Percentiles rank a stretch among this genome's conserved stretches.
Conservation (phyloP, 1,140 invertebrate species). For the Lepidurus packardi region DNA sequence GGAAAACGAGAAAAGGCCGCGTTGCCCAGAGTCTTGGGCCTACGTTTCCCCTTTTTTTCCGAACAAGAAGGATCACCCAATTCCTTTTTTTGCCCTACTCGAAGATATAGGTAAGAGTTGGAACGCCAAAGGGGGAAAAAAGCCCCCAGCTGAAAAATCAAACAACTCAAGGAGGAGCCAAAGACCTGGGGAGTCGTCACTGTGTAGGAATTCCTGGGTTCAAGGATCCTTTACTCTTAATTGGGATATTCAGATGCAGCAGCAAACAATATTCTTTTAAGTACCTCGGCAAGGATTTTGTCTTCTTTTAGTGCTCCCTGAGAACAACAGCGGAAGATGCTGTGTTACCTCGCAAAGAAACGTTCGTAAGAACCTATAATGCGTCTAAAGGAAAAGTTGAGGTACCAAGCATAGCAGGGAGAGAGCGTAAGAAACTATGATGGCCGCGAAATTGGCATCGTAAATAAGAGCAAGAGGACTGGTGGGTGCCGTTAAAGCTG, state of each 20-base stretch:
- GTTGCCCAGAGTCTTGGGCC: background rate
- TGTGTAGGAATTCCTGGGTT: background rate
- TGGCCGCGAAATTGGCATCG: conserved; percentile 17
- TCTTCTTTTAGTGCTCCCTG: background rate
- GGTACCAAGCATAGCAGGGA: background rate
- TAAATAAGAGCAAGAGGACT: conserved; percentile 11
- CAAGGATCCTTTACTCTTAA: background rate
- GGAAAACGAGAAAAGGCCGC: background rate
- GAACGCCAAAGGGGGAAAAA: no score
- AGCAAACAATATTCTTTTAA: conserved; percentile 16
- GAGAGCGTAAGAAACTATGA: background rate
- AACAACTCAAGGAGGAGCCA: background rate
- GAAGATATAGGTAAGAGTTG: no score
- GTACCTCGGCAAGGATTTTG: background rate
- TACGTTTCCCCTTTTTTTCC: background rate
- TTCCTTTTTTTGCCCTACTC: no score
- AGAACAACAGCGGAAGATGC: background rate
- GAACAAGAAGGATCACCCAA: no score
- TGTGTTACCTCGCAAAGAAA: background rate
- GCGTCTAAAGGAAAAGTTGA: background rate
- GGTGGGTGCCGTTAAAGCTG: conserved; percentile 8
- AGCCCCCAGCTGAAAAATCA: no score
- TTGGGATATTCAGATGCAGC: conserved; percentile 15
- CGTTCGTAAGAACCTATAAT: conserved; percentile 4
- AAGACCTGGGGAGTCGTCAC: background rate